phyloP scores from a whole-genome alignment of 2,888 invertebrate species.

The Cinara cedri region DNA sequence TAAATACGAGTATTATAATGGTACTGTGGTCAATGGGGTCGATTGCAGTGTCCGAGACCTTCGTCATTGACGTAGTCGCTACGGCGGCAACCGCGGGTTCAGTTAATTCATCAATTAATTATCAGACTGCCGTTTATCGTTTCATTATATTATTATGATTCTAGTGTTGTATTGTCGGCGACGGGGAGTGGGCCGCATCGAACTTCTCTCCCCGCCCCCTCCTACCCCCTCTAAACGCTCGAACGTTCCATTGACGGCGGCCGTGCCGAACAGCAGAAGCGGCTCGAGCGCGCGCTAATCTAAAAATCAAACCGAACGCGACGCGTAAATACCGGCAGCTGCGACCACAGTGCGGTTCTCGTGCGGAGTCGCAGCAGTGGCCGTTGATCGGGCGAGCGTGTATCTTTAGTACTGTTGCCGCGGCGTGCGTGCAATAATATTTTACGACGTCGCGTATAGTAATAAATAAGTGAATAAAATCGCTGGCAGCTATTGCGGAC shows the following conservation, averaged over 20 bases:
- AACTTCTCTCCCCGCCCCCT: background rate
- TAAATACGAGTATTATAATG: too few relatives aligned
- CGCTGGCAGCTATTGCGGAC: too few relatives aligned
- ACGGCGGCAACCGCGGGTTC: constrained; percentile 24
- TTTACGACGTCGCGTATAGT: background rate
- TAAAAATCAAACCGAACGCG: constrained; percentile 24
- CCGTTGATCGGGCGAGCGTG: background rate
- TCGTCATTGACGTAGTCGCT: background rate
- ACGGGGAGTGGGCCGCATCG: constrained; percentile 7
- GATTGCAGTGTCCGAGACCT: background rate
- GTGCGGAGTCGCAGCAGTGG: background rate
- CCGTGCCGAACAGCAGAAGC: background rate
- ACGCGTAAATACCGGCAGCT: background rate
- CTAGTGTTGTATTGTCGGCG: constrained; percentile 24
- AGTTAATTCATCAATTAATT: constrained; percentile 48
- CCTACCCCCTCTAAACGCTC: background rate
- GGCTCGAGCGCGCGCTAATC: constrained; percentile 13
- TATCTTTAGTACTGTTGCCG: background rate
- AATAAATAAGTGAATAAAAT: too few relatives aligned
- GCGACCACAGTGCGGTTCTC: background rate
- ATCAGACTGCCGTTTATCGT: constrained; percentile 27
- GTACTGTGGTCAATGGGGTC: too few relatives aligned
- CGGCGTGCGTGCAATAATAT: background rate
- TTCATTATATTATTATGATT: constrained; percentile 44
- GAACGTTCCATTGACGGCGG: constrained; percentile 13